Base-by-base conservation (phyloP, 2,797 vertebrate genomes). In the Manis crassicaudata region DNA sequence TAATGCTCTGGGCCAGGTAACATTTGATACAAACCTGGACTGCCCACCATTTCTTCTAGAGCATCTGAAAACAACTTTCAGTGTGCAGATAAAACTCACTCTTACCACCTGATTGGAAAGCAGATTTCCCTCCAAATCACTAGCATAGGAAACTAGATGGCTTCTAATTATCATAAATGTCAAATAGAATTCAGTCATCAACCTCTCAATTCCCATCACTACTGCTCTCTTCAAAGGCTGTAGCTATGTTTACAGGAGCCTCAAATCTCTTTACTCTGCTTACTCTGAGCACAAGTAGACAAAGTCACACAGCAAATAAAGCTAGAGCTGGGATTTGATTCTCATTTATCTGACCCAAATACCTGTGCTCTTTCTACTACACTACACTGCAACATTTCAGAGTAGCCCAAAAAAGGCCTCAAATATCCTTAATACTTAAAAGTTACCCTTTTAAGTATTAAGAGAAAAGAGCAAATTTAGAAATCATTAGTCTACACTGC, bases 31-130 rank as follows among this genome's bases (percentile, higher is more conserved):
- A 35, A 80, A 94, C 21, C 23, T 88, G 32, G 40, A 88, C 46
- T 63, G 50, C 13, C 10, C 56, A 4, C 29, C 10, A 35, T 62
- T 54, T 72, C 70, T 93, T 87, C 65, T 70, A 81, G 32, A 32
- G 81, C 27, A 58, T 70, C 81, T 94, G 92, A 62, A 63, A 92
- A 92, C 20, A 76, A 85, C 60, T 32, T 60, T 84, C 29, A 12
- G 12, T 73, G 18, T 67, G 70, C 67, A 88, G 29, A 67, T 79
- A 84, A 91, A 56, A 35, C 11, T 73, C 52, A 56, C 67, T 5
- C 12, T 86, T 72, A 5, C 27, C 46, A 63, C 58, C n/a, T 82
- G 46, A 82, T 37, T 88, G 7, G 58, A 73, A 73, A 90, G 20
- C 29, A 79, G n/a, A 85, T 32, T 43, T 50, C 11, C 29, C 12